Base-by-base conservation (phyloP, 2,888 invertebrate genomes). In the Magallana nippona region DNA sequence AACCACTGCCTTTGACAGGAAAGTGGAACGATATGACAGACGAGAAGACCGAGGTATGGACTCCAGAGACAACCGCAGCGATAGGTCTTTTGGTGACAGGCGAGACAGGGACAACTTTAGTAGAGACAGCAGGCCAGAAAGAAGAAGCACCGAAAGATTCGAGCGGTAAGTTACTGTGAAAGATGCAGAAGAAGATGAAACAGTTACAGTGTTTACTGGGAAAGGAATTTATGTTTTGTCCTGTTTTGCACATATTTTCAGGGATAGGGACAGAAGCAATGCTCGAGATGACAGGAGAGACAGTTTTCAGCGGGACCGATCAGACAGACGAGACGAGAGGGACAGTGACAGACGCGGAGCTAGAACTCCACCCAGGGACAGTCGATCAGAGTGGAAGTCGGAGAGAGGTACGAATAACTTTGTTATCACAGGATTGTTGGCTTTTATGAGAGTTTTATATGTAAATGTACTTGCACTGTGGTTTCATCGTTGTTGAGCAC, bases 21-120 rank as follows among this genome's bases (percentile, higher is more conserved):
- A 89, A 57, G 89, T 88, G 55, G 89, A 90, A 44, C 71, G 89
- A 11, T 91, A 89, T 87, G 89, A 91, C 58, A 84, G 91, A 10
- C 83, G 89, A 63, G 89, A 89, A 55, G 83, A 79, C 63, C 63
- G 85, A 10, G 81, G 60, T 56, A 44, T 77, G 57, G 88, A 83
- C 0, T 79, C 44, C 17, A 78, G 86, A 19, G 83, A 83, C 2
- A 77, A 78, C n/a, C 44, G 83, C 19, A 78, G 71, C 63, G 81
- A 79, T 27, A 57, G 85, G 71, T 71, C 82, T 8, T 71, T 86
- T 78, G 89, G 88, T 55, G 88, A 87, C 11, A 80, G 89, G 78
- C 79, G 88, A 80, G 88, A 86, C 55, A 83, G 88, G 63, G 86
- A 84, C 55, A 77, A 83, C 71, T 78, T 78, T 56, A 85, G 86